These are phyloP conservation scores for Noctuana brunneofusca DNA, from an alignment of 2,888 invertebrate species.

Conservation along the genomic window DNA sequence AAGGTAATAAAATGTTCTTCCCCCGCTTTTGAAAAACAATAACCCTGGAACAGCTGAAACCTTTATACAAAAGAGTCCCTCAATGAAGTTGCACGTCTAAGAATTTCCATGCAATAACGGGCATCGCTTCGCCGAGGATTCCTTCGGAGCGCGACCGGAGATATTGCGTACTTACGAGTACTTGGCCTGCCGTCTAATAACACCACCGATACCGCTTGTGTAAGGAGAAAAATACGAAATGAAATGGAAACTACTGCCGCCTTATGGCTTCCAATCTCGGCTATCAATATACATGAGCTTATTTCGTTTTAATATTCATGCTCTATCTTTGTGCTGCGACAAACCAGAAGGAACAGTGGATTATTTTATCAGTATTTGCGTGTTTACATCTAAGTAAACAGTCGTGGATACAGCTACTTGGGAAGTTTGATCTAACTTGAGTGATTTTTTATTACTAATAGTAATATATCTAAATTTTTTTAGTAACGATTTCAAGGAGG, in stretches of 20 bases:
- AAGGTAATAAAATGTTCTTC: constrained; percentile 71
- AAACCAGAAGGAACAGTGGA: not conserved
- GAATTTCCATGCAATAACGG: constrained; percentile 82
- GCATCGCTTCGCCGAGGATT: constrained; percentile 64
- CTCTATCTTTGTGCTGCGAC: constrained; percentile 37
- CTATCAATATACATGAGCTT: constrained; percentile 55
- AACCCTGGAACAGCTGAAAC: constrained; percentile 73
- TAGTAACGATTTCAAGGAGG: no score
- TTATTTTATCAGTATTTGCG: not conserved
- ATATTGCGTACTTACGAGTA: constrained; percentile 82
- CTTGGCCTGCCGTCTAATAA: constrained; percentile 78
- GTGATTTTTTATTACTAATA: not conserved
- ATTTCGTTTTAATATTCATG: constrained; percentile 54
- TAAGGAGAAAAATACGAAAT: constrained; percentile 74
- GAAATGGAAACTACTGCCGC: constrained; percentile 70
- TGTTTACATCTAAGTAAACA: not conserved
- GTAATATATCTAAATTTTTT: no score
- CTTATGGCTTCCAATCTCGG: constrained; percentile 71
- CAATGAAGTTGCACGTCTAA: constrained; percentile 80
- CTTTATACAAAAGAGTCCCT: constrained; percentile 75
- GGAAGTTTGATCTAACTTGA: not conserved
- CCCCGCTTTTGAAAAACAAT: constrained; percentile 79
- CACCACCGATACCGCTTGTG: constrained; percentile 74
- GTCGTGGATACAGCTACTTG: not conserved
- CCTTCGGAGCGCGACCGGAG: constrained; percentile 65